Evolutionary conservation across 2,113 vertebrate species (phyloP).

Genomic region (Phoxinus phoxinus): DNA sequence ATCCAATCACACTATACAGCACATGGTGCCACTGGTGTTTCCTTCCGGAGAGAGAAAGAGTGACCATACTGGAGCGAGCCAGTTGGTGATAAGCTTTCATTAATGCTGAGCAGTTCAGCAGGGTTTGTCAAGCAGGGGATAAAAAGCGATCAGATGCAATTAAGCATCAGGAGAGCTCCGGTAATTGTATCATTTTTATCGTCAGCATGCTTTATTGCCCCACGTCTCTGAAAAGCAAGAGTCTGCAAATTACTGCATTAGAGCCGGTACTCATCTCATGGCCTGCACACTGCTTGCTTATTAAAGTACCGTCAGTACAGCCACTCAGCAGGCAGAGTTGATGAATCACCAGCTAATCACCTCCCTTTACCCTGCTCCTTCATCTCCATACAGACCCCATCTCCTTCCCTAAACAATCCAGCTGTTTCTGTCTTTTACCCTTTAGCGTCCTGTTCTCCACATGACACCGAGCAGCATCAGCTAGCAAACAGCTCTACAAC

Average conservation of each 20-base stretch:
- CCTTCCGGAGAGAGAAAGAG: not conserved
- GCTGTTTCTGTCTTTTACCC: constrained; percentile 12
- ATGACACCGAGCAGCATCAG: not conserved
- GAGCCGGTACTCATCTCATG: constrained; percentile 35
- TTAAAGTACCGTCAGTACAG: constrained; percentile 51
- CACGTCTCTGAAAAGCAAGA: constrained; percentile 43
- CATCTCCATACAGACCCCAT: constrained; percentile 23
- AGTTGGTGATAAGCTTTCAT: constrained; percentile 46
- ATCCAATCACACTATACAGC: constrained; percentile 31
- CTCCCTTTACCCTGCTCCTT: constrained; percentile 25
- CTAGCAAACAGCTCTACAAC: not conserved
- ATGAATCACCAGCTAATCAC: constrained; percentile 59
- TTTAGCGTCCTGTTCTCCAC: constrained; percentile 1
- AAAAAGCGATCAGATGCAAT: constrained; percentile 58
- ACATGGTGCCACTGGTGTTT: not conserved
- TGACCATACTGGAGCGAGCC: not conserved
- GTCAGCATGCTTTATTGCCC: constrained; percentile 55
- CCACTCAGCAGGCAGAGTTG: constrained; percentile 47
- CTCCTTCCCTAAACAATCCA: constrained; percentile 27
- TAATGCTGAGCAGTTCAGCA: constrained; percentile 49
- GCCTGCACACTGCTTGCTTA: constrained; percentile 54
- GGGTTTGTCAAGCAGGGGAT: constrained; percentile 47
- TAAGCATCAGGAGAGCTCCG: constrained; percentile 57
- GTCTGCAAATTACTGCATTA: constrained; percentile 61
- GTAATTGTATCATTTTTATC: constrained; percentile 62